Conservation (phyloP, 1,140 invertebrate genomes). For the Scaptomyza pallida region DNA sequence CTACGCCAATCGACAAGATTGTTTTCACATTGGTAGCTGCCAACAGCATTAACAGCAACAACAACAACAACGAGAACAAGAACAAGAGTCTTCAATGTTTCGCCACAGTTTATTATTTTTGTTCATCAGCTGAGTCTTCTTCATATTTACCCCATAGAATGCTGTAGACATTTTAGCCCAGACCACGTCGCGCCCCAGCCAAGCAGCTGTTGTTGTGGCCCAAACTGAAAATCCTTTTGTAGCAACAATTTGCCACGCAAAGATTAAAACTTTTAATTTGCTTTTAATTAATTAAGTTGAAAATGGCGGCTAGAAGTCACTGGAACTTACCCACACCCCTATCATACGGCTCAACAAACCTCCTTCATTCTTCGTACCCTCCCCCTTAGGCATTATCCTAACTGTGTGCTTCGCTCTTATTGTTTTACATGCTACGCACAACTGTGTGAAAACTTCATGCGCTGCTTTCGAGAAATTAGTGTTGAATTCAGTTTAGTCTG, state of each 20-base stretch:
- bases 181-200: no score
- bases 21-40: conserved; percentile 60
- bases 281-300: conserved; percentile 83
- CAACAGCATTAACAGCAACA: conserved; percentile 44
- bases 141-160: conserved; percentile 22
- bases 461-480: conserved; percentile 54
- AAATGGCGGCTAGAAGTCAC: conserved; percentile 79
- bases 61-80: not conserved
- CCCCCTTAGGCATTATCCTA: not conserved
- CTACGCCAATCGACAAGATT: conserved; percentile 52
- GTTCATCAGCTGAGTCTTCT: conserved; percentile 66
- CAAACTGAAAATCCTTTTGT: conserved; percentile 54
- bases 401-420: conserved; percentile 26
- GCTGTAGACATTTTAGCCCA: conserved; percentile 50
- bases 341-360: conserved; percentile 50
- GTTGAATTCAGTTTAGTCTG: conserved; percentile 48
- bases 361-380: conserved; percentile 12
- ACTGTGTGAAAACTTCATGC: conserved; percentile 14
- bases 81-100: conserved; percentile 32
- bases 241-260: conserved; percentile 71
- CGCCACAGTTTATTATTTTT: conserved; percentile 78
- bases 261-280: conserved; percentile 83
- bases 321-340: conserved; percentile 39
- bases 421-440: conserved; percentile 51
- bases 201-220: conserved; percentile 6